Evolutionary conservation across 2,888 invertebrate genomes (phyloP).

Genomic region (Apotomis capreana): DNA sequence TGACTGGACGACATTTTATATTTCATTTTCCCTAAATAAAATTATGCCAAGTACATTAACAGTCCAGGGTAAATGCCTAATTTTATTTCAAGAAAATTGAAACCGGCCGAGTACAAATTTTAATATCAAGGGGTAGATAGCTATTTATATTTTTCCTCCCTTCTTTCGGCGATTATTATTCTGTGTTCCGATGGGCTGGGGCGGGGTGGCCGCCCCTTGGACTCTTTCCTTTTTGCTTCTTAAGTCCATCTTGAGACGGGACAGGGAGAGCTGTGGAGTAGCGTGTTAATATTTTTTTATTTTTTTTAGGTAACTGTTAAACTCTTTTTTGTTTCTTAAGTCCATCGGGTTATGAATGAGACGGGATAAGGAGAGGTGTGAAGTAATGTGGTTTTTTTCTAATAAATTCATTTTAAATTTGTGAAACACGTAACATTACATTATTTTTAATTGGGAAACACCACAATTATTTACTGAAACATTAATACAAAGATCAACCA

Average conservation of each 20-base stretch:
- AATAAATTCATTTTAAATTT: too few species aligned
- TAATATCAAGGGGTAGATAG: slow-evolving; percentile 77
- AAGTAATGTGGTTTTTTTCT: too few species aligned
- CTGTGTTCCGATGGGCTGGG: slow-evolving; percentile 79
- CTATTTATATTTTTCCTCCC: slow-evolving; percentile 83
- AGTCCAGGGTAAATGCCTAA: slow-evolving; percentile 48
- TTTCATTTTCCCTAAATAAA: too few species aligned
- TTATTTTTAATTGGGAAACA: too few species aligned
- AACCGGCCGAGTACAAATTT: slow-evolving; percentile 75
- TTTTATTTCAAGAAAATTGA: slow-evolving; percentile 78
- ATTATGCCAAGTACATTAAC: slow-evolving; percentile 8
- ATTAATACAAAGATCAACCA: too few species aligned
- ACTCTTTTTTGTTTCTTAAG: too few species aligned
- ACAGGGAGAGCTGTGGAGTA: slow-evolving; percentile 56
- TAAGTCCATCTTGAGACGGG: slow-evolving; percentile 82
- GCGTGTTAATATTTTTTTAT: slow-evolving; percentile 35
- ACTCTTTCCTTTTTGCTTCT: slow-evolving; percentile 84
- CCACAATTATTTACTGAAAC: too few species aligned
- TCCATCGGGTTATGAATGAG: too few species aligned
- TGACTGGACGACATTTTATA: too few species aligned
- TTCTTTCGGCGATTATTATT: slow-evolving; percentile 84
- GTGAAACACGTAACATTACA: too few species aligned
- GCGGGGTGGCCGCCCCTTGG: slow-evolving; percentile 67
- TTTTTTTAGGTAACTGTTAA: not conserved
- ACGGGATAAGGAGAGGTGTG: too few species aligned